Percentiles rank a stretch among this genome's conserved stretches.
Conservation (phyloP, 2,888 invertebrate species). For the Agelastica alni region DNA sequence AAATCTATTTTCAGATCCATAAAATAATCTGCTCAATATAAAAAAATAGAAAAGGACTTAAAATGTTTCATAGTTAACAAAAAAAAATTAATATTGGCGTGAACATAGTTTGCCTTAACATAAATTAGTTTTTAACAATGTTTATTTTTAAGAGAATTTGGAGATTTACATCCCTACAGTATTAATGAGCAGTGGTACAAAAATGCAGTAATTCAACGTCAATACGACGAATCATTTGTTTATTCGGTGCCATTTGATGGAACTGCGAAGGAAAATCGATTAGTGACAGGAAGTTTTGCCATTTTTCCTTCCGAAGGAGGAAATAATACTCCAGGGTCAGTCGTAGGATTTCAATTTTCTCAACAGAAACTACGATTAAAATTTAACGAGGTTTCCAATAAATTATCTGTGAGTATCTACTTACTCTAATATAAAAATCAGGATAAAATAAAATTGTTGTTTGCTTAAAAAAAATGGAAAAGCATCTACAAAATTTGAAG, state of each 20-base stretch:
- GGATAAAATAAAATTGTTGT: too few species aligned
- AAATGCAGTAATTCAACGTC: conserved; percentile 84
- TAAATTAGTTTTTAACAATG: neutral
- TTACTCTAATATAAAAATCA: too few species aligned
- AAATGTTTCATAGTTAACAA: too few species aligned
- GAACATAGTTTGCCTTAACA: too few species aligned
- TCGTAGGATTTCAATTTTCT: conserved; percentile 84
- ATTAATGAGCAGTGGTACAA: conserved; percentile 93
- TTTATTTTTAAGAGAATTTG: conserved; percentile 65
- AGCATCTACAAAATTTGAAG: too few species aligned
- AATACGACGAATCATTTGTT: conserved; percentile 77
- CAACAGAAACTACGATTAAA: conserved; percentile 70
- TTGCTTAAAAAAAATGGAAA: too few species aligned
- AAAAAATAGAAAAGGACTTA: too few species aligned
- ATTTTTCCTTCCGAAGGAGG: conserved; percentile 80
- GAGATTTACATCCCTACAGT: conserved; percentile 73
- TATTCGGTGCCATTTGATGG: conserved; percentile 72
- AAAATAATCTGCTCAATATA: too few species aligned
- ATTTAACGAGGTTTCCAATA: conserved; percentile 71
- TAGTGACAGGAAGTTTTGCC: conserved; percentile 81
- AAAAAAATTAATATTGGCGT: too few species aligned
- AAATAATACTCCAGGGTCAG: conserved; percentile 81
- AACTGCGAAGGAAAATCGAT: conserved; percentile 58
- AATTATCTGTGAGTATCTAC: conserved; percentile 53
- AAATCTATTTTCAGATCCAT: too few species aligned